Evolutionary conservation across 2,888 invertebrate species (phyloP), one percentile per base, ranked within the genome.

Genomic region (Tiliacea citrago): DNA sequence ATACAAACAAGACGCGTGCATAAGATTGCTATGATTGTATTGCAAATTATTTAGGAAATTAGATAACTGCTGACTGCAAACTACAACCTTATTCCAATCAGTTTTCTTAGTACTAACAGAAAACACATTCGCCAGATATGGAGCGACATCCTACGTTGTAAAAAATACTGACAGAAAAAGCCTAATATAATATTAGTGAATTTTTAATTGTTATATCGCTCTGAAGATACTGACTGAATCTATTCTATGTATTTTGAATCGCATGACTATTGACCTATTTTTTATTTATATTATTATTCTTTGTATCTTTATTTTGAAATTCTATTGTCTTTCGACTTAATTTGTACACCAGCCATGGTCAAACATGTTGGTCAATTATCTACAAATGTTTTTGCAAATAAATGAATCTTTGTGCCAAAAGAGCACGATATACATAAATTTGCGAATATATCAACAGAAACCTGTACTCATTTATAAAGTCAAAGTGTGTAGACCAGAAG

Each of bases 1-100:
- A 75, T 47, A 74, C 49, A 70, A 78, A 82, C 73, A 66, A 68
- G 68, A 75, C 63, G 80, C 75, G 77, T 88, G 83, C 77, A 53
- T 75, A 77, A 53, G 67, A 83, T 82, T 78, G 69, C 72, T 70
- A 57, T 83, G 68, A 68, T 85, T 57, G 60, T 67, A 63, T 21
- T 42, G 85, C 72, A 70, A 82, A 75, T 61, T 73, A 78, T 72
- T 83, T 82, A 78, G 72, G 66, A 75, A 84, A 82, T 74, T 74
- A 78, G 71, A 70, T 85, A 73, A 81, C 80, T 18, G n/a, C 47
- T 47, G 16, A 68, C n/a, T 84, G 35, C 66, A 71, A 71, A 39
- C 13, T 71, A 39, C 68, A 67, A 57, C 24, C 49, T 69, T 55
- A 67, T 51, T 69, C 12, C 39, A 55, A 73, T 72, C 58, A 68